Base-by-base conservation (phyloP, 2,888 invertebrate genomes). In the Schrankia costaestrigalis region DNA sequence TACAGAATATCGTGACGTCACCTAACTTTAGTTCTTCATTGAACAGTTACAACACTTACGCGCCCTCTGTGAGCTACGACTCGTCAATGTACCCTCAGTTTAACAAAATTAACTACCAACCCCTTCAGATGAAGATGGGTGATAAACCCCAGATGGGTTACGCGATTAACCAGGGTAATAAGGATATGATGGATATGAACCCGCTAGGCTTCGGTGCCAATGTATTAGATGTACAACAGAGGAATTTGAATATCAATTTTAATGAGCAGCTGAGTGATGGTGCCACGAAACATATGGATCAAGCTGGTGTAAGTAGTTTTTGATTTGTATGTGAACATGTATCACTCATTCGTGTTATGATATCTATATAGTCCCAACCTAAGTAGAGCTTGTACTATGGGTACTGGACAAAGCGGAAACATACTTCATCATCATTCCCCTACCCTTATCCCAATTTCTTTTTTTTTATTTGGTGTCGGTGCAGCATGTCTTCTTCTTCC, bases 81-180 rank as follows among this genome's bases (percentile, higher is more conserved):
- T 70, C 85, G 0, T 59, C 77, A 0, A 82, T 85, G 85, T 86
- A 85, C 54, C 84, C 85, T 0, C 83, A 83, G 51, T 86, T 85
- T 41, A 75, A 60, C 35, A 81, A 77, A 41, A 31, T 75, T 1
- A 57, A 61, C 1, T 84, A 75, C 49, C 77, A 71, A 35, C 77
- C 76, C 1, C 18, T 73, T 39, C 72, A 63, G 29, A 56, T 74
- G 68, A 72, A 72, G 49, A 56, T 67, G 52, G 37, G 63, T 28
- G 73, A 73, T 3, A 79, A 80, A 35, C 68, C 68, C 0, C 50
- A 47, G n/a, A 31, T 47, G 6, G 41, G 39, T n/a, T 74, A 63
- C n/a, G n/a, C n/a, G n/a, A n/a, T n/a, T n/a, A n/a, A n/a, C 38
- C 67, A 63, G 34, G 62, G 56, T 1, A 56, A 44, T 30, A 80